These are phyloP conservation scores for Acanthisitta chloris DNA, from an alignment of 2,113 vertebrate species.

Conservation along the genomic window DNA sequence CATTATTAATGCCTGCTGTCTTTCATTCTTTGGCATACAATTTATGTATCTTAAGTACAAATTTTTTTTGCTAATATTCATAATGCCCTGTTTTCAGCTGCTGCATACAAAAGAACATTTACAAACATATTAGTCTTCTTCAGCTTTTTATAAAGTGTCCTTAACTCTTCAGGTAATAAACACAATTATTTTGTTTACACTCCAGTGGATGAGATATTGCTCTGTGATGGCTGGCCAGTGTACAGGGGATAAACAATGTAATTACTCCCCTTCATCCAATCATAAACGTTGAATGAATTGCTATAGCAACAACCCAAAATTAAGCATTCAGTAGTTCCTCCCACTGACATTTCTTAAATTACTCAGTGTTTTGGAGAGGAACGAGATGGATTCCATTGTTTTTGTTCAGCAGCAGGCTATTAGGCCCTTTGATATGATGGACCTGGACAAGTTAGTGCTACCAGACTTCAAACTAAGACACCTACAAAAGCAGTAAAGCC, in stretches of 20 bases:
- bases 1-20: not conserved
- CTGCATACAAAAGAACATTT: not conserved
- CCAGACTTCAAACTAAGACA: not conserved
- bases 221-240: not conserved
- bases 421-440: not conserved
- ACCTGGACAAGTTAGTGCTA: not conserved
- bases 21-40: not conserved
- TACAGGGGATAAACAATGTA: not conserved
- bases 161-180: not conserved
- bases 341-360: not conserved
- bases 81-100: not conserved
- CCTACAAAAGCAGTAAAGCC: not conserved
- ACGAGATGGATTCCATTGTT: not conserved
- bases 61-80: not conserved
- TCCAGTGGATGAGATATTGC: not conserved
- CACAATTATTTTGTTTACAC: not conserved
- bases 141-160: not conserved
- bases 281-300: not conserved
- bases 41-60: not conserved
- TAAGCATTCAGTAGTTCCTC: not conserved
- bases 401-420: not conserved
- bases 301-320: conserved; percentile 7
- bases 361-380: not conserved
- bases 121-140: not conserved
- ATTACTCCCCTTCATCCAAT: not conserved